Conservation (phyloP, 2,113 vertebrate genomes). For the Parus major region DNA sequence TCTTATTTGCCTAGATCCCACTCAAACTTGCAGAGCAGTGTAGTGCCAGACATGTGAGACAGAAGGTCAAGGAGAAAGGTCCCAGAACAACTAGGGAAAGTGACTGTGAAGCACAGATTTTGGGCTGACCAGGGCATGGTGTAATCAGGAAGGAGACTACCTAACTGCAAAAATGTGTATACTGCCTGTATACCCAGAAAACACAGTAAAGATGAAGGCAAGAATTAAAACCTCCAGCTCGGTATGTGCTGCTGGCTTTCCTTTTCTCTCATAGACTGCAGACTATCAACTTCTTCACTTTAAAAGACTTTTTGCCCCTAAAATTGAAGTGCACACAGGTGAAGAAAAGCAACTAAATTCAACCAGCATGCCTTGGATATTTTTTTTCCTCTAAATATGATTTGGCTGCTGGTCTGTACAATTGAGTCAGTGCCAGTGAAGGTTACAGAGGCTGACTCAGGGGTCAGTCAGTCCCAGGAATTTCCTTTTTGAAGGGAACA, state of each 20-base stretch:
- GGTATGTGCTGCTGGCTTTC: background rate
- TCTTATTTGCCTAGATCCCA: background rate
- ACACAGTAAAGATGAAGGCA: background rate
- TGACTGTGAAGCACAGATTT: background rate
- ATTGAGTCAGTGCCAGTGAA: background rate
- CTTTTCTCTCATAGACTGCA: background rate
- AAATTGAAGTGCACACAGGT: background rate
- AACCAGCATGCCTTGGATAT: background rate
- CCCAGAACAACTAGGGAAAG: background rate
- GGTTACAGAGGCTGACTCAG: background rate
- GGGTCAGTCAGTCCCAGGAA: background rate
- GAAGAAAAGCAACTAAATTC: background rate
- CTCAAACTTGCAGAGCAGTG: background rate
- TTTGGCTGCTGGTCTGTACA: background rate
- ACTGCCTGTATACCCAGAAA: background rate
- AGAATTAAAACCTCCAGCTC: background rate
- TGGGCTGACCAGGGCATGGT: background rate
- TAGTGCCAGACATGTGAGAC: accelerated
- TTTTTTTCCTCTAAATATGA: background rate
- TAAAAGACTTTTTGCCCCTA: background rate
- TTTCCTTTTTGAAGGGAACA: background rate
- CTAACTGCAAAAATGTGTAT: background rate
- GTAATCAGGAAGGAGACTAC: background rate
- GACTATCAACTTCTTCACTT: background rate
- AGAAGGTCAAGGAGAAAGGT: background rate